phyloP scores from a whole-genome alignment of 2,113 vertebrate genomes.

The Syngnathus typhle region DNA sequence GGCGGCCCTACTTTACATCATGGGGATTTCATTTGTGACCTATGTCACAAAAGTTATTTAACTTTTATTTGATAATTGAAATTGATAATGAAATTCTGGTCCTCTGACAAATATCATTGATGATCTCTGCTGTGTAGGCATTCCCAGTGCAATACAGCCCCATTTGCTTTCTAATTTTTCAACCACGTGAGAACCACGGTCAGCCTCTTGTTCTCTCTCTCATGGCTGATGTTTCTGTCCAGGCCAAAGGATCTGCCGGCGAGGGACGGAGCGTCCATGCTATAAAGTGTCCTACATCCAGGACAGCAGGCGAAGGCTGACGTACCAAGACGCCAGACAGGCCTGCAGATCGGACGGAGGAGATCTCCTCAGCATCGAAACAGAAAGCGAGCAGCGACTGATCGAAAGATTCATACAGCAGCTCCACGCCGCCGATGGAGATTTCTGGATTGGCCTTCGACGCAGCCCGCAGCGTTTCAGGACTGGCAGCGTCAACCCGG shows the following conservation, averaged over 20 bases:
- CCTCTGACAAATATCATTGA: too few relatives aligned
- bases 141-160: neutral
- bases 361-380: constrained; percentile 83
- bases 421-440: constrained; percentile 76
- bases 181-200: neutral
- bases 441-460: constrained; percentile 90
- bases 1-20: too few relatives aligned
- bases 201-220: constrained; percentile 14
- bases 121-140: neutral
- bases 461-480: constrained; percentile 58
- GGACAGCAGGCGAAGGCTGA: constrained; percentile 73
- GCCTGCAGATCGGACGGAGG: constrained; percentile 77
- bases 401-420: constrained; percentile 78
- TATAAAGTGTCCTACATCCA: constrained; percentile 86
- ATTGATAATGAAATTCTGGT: too few relatives aligned
- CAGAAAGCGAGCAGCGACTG: constrained; percentile 81
- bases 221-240: constrained; percentile 7
- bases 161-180: neutral
- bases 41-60: too few relatives aligned
- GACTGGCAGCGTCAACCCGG: constrained; percentile 46
- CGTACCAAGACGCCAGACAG: constrained; percentile 76
- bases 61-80: too few relatives aligned
- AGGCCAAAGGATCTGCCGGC: constrained; percentile 81
- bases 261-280: constrained; percentile 83
- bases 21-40: too few relatives aligned